phyloP scores from a whole-genome alignment of 2,797 vertebrate genomes.

The Lacerta viridis region DNA sequence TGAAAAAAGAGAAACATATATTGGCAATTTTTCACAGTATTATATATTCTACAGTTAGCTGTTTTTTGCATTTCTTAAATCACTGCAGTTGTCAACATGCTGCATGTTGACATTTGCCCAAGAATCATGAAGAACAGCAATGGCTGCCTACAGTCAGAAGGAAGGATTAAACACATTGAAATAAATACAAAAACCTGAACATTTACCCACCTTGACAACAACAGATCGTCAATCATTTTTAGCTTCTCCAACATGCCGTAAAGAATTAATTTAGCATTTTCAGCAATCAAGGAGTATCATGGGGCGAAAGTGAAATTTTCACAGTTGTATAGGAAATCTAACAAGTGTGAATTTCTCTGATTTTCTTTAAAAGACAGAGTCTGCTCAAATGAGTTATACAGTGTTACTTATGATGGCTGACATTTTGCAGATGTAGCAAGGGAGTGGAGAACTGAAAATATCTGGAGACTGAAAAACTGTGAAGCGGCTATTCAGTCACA shows the following conservation, averaged over 20 bases:
- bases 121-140: neutral
- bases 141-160: neutral
- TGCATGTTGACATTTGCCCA: neutral
- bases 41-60: neutral
- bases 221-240: slow-evolving; percentile 6
- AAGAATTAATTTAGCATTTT: neutral
- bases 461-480: neutral
- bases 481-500: neutral
- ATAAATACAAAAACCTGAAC: neutral
- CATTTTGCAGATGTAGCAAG: neutral
- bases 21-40: neutral
- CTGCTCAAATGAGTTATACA: neutral
- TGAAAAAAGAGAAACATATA: neutral
- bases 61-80: neutral
- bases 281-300: slow-evolving; percentile 9
- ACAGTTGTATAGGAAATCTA: neutral
- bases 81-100: neutral
- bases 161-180: neutral
- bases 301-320: neutral
- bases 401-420: neutral
- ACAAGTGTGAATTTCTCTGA: too few relatives aligned
- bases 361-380: neutral
- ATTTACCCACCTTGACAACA: neutral
- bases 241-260: neutral
- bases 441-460: neutral